Evolutionary conservation across 2,113 vertebrate genomes (phyloP), one percentile per base, ranked within the genome.

Genomic region (Trematocara marginatum): DNA sequence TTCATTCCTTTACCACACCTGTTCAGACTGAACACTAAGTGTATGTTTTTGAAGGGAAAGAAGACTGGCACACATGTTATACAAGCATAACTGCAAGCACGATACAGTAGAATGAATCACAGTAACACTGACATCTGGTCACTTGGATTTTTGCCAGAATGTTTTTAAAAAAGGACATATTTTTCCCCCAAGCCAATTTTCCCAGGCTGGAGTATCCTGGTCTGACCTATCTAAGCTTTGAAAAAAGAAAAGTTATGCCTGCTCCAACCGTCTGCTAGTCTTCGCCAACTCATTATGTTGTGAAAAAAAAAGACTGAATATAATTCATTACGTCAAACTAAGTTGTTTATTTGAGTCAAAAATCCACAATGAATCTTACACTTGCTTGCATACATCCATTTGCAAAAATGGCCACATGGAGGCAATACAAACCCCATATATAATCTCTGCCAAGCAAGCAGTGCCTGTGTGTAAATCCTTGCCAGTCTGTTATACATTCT

Each of bases 351-450:
- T 78, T 47, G 54, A 61, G 51, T 79, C 13, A 86, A 31, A 64
- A 54, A 85, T 78, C 35, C 20, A 84, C 15, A 84, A 47, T 71
- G 18, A 86, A 81, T 38, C 61, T 85, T 82, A 45, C 26, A 83
- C 83, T 71, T 79, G 29, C 69, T 86, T 7, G 78, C 61, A 90
- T 81, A 47, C 54, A 85, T 66, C 13, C 47, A 79, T 93, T 84
- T 91, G 86, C 86, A 91, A 79, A 88, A 89, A 90, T 86, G 94
- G 92, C 89, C 89, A 93, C 92, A 91, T 82, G 91, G 93, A 93
- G 90, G 92, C 94, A 93, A 93, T 64, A 76, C 83, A 88, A 69
- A 52, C 71, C 74, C 31, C 85, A 59, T 35, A 52, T 42, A 49
- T 57, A 66, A 57, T 52, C 82, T 64, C 57, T 81, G 76, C 83